A percentile compares a stretch with the other conserved stretches of the same genome.
Conservation (phyloP, 1,140 invertebrate genomes). For the Caerostris darwini region DNA sequence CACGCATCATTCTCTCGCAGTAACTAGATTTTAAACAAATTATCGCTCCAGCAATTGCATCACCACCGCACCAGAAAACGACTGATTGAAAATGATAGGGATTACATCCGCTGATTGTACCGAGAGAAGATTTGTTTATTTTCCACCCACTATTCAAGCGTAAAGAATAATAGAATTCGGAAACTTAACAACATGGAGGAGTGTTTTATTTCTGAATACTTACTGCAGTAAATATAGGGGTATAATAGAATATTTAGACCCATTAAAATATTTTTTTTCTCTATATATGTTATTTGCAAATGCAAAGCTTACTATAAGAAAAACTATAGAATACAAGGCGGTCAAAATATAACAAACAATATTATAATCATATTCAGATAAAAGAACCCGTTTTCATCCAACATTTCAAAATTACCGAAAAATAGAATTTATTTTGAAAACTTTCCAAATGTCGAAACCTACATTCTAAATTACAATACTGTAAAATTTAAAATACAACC, state of each 20-base stretch:
- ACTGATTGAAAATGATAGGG: constrained; percentile 13
- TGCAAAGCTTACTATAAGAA: no score
- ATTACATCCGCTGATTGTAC: not conserved
- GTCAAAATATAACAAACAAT: no score
- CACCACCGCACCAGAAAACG: not conserved
- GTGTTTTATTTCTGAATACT: not conserved
- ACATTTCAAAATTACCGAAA: no score
- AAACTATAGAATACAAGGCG: no score
- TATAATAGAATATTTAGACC: not conserved
- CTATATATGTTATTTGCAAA: no score
- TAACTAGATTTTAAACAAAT: constrained; percentile 44
- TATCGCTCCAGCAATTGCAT: not conserved
- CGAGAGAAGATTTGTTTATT: not conserved
- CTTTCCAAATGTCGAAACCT: no score
- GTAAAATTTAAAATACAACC: no score
- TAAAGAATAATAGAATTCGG: not conserved
- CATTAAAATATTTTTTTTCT: not conserved
- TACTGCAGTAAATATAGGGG: not conserved
- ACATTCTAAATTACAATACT: no score
- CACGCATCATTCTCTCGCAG: not conserved
- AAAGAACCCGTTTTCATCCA: no score
- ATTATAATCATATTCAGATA: no score
- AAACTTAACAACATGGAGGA: not conserved
- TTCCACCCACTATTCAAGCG: not conserved
- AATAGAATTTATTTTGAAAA: no score